Evolutionary conservation across 1,140 invertebrate species (phyloP).

Genomic region (Hydropsyche tenuis): DNA sequence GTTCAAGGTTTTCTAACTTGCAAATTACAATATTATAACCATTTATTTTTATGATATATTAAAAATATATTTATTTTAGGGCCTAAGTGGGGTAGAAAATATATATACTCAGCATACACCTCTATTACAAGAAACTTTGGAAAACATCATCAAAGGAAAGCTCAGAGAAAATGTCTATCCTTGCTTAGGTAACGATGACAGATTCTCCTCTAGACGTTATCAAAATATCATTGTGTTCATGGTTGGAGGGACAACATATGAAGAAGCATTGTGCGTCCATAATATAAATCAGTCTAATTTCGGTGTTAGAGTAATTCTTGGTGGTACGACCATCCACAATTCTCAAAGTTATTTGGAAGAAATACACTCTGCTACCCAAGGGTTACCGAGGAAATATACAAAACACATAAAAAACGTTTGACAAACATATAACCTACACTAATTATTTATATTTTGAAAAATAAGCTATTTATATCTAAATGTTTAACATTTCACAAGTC

Average conservation of each 20-base stretch:
- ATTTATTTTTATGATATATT: no score
- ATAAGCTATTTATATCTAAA: neutral
- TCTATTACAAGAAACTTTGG: constrained; percentile 81
- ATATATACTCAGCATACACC: constrained; percentile 96
- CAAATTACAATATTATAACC: no score
- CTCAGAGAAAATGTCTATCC: constrained; percentile 85
- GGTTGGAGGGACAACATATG: constrained; percentile 96
- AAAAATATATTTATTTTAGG: constrained; percentile 67
- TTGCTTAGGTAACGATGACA: constrained; percentile 72
- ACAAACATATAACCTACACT: neutral
- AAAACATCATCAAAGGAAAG: constrained; percentile 88
- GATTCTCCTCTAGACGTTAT: constrained; percentile 65
- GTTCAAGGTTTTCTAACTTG: constrained; percentile 73
- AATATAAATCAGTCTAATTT: constrained; percentile 80
- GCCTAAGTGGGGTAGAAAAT: constrained; percentile 93
- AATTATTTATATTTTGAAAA: neutral
- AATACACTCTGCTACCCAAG: constrained; percentile 64
- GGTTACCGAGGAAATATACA: constrained; percentile 63
- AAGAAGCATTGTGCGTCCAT: constrained; percentile 90
- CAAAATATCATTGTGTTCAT: constrained; percentile 95
- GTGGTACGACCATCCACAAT: constrained; percentile 92
- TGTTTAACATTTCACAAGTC: neutral
- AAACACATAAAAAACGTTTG: constrained; percentile 54
- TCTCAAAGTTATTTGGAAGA: constrained; percentile 80
- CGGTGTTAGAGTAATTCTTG: constrained; percentile 82